phyloP scores from a whole-genome alignment of 2,113 vertebrate genomes.

The Gulo gulo region DNA sequence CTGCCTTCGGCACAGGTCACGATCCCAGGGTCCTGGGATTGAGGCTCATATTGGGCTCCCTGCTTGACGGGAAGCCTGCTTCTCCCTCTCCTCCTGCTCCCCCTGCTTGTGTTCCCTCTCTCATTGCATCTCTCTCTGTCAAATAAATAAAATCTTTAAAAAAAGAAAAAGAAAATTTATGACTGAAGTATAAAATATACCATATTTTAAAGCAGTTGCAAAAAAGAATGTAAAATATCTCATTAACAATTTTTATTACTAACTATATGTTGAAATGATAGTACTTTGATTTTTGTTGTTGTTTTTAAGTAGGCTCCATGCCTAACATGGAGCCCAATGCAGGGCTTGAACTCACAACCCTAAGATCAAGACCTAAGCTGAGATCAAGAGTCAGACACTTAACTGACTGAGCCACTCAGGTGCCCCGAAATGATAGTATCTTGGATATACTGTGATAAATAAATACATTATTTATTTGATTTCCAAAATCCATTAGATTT shows the following conservation, averaged over 20 bases:
- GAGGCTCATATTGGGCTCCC: no score
- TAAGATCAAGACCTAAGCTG: neutral
- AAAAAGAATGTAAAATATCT: constrained; percentile 11
- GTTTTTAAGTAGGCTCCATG: neutral
- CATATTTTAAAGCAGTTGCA: neutral
- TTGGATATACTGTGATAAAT: neutral
- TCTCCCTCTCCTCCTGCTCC: no score
- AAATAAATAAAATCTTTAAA: no score
- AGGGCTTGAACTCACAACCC: neutral
- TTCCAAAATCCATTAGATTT: neutral
- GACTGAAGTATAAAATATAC: neutral
- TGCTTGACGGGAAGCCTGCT: no score
- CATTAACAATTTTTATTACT: constrained; percentile 15
- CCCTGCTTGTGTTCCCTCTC: no score
- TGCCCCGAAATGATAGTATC: neutral
- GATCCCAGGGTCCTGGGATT: no score
- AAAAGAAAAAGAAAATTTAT: neutral
- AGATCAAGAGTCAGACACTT: neutral
- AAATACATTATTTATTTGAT: no score
- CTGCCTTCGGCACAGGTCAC: no score
- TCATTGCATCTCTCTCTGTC: no score
- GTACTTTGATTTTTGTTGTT: neutral
- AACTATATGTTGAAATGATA: neutral
- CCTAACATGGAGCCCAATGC: no score
- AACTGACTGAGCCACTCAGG: neutral